A percentile compares a stretch with the other conserved stretches of the same genome.
phyloP scores from a whole-genome alignment of 2,113 vertebrate species.

The Elephas maximus region DNA sequence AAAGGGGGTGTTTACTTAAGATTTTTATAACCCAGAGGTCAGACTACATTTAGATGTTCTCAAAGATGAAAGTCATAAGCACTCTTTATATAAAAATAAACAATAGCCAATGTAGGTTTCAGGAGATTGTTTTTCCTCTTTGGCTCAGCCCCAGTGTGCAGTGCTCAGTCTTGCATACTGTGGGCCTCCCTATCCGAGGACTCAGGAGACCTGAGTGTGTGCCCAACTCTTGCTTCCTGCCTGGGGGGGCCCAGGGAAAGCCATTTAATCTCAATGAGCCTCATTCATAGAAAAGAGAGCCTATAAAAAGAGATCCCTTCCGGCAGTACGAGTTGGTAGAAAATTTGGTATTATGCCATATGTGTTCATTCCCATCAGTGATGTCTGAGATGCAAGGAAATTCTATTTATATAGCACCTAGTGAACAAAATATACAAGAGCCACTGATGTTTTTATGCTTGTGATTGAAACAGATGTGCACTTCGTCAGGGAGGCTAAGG shows the following conservation, averaged over 20 bases:
- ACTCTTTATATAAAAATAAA: background rate
- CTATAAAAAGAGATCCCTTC: background rate
- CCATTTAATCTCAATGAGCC: background rate
- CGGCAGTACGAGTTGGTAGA: background rate
- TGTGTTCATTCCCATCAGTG: constrained; percentile 11
- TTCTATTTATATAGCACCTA: background rate
- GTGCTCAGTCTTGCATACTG: background rate
- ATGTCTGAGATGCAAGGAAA: background rate
- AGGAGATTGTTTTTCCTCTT: background rate
- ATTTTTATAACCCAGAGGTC: background rate
- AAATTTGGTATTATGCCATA: background rate
- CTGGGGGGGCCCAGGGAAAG: background rate
- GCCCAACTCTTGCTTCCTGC: background rate
- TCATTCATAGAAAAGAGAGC: background rate
- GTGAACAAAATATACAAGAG: constrained; percentile 29
- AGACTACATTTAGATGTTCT: background rate
- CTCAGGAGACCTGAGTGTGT: background rate
- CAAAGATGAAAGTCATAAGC: background rate
- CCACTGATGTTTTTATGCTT: background rate
- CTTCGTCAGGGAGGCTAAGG: background rate
- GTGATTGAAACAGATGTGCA: background rate
- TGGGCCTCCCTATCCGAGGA: background rate
- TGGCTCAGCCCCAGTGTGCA: background rate
- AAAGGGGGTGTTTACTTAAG: background rate
- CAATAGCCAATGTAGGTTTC: background rate